These are phyloP conservation scores for Lingula anatina DNA, from an alignment of 2,888 invertebrate genomes.

Conservation along the genomic window DNA sequence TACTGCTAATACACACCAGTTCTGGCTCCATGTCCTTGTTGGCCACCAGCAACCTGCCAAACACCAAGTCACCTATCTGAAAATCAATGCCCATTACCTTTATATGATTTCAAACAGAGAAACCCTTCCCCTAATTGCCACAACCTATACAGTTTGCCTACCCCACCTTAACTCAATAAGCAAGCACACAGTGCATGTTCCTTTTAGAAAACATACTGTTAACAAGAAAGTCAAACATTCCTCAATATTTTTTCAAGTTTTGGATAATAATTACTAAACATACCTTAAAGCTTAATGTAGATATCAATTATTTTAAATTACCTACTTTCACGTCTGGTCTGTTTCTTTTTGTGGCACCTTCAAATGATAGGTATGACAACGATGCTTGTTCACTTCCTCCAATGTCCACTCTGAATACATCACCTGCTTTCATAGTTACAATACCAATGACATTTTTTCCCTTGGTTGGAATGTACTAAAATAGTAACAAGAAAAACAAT, in stretches of 20 bases:
- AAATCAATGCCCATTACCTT: no score
- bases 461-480: conserved; percentile 69
- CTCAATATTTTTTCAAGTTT: no score
- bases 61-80: conserved; percentile 75
- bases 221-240: no score
- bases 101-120: no score
- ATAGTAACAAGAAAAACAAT: conserved; percentile 6
- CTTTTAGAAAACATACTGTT: no score
- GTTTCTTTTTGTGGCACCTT: conserved; percentile 90
- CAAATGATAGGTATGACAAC: conserved; percentile 81
- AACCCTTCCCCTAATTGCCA: no score
- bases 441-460: conserved; percentile 85
- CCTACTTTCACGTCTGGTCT: conserved; percentile 69
- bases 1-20: conserved; percentile 83
- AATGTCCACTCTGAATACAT: conserved; percentile 82
- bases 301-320: no score
- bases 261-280: no score
- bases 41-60: conserved; percentile 76
- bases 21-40: conserved; percentile 91
- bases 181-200: no score
- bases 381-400: conserved; percentile 78
- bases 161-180: no score
- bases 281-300: no score
- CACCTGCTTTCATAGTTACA: conserved; percentile 75
- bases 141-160: no score